These are phyloP conservation scores for Caenorhabditis zanzibari DNA, from an alignment of 2,888 invertebrate species.

Conservation along the genomic window DNA sequence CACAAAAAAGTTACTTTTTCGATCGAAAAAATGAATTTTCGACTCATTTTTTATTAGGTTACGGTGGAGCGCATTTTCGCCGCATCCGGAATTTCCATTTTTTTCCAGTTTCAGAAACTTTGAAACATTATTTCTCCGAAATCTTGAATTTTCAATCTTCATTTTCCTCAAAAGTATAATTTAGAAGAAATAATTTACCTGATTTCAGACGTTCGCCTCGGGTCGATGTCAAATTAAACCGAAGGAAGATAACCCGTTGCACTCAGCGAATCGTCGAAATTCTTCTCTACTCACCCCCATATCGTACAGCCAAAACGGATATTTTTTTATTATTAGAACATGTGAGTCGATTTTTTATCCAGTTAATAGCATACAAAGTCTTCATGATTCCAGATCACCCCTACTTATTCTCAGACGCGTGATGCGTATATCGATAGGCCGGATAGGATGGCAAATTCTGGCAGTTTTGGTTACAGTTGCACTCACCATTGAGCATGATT, in stretches of 20 bases:
- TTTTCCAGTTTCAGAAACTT: constrained; percentile 4
- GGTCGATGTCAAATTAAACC: constrained; percentile 52
- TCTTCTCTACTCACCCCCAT: constrained; percentile 43
- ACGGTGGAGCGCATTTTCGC: constrained; percentile 36
- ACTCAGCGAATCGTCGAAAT: constrained; percentile 50
- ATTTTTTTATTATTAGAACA: constrained; percentile 34
- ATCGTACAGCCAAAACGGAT: constrained; percentile 35
- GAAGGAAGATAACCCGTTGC: constrained; percentile 2
- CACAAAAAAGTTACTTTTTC: background rate
- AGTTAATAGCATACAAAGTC: background rate
- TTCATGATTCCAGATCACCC: constrained; percentile 36
- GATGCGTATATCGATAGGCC: constrained; percentile 61
- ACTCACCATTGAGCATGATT: constrained; percentile 70
- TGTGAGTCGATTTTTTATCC: constrained; percentile 14
- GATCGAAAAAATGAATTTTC: constrained; percentile 12
- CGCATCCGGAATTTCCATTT: background rate
- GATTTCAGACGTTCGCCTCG: constrained; percentile 53
- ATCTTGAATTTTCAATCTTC: constrained; percentile 4
- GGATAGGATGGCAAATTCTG: constrained; percentile 49
- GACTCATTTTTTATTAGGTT: constrained; percentile 6
- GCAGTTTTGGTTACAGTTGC: constrained; percentile 43
- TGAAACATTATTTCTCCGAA: background rate
- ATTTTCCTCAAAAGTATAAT: background rate
- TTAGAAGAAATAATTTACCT: background rate
- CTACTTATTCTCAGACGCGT: constrained; percentile 42